Base-by-base conservation (phyloP, 92 coral and sea anemone genomes). In the Galaxea fascicularis region DNA sequence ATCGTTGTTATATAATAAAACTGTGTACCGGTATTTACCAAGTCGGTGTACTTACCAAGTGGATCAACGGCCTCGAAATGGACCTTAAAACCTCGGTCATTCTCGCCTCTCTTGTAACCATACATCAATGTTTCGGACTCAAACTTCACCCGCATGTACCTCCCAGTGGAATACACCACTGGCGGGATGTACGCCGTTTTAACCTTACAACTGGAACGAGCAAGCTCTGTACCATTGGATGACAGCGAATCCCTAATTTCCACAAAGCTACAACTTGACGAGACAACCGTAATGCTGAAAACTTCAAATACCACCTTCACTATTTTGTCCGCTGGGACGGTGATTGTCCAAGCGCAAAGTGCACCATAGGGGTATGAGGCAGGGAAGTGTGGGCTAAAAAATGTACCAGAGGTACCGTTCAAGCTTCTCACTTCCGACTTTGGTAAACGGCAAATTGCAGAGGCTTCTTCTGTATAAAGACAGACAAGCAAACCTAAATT, bases 301-400 rank as follows among this genome's bases (percentile, higher is more conserved):
- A 13, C 29, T n/a, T 76, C 53, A 57, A 76, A 76, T 20, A 17
- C 35, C 54, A 57, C 20, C 26, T 76, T 35, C 53, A 76, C 80
- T 57, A 60, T 20, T 76, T 76, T 76, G 4, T 68, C 68, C 4
- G 54, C 54, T n/a, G 80, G 80, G 10, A 76, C 80, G 13, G 68
- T 10, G 49, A 76, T 56, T 9, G 14, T 59, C 80, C 80, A 76
- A 22, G 39, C 39, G 39, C 80, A 76, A 0, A 9, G 30, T 27
- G 35, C 35, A 76, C 39, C 80, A 4, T 14, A 0, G 22, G 53
- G 31, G 80, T 76, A 76, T 1, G 68, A 26, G 46, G 26, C 52
- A 0, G 80, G 80, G 53, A 57, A 76, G 21, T 58, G 68, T 24
- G 80, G 80, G 53, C 69, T 76, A 31, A 57, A 76, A 7, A 76